Percentiles rank a stretch among this genome's conserved stretches.
These are phyloP conservation scores for Phthorimaea operculella DNA, from an alignment of 1,140 invertebrate genomes.

Conservation along the genomic window DNA sequence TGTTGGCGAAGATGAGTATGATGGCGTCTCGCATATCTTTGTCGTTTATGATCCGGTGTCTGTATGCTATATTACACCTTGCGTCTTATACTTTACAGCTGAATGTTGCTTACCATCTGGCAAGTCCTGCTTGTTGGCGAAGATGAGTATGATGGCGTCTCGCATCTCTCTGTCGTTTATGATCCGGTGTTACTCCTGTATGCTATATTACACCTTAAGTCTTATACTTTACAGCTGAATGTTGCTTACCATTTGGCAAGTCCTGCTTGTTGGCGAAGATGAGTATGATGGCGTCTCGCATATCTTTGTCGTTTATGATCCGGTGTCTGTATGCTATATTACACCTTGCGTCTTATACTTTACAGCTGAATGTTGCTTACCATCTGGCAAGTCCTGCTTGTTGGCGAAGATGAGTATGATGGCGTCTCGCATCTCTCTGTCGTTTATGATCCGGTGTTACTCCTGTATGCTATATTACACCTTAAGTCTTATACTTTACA, in stretches of 20 bases:
- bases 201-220: no score
- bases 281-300: constrained; percentile 99
- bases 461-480: constrained; percentile 62
- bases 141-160: constrained; percentile 99
- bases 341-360: no score
- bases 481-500: no score
- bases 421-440: constrained; percentile 99
- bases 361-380: no score
- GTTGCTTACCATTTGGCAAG: constrained; percentile 94
- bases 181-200: constrained; percentile 92
- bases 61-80: no score
- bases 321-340: no score
- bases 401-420: constrained; percentile 99
- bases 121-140: constrained; percentile 99
- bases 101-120: constrained; percentile 94
- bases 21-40: constrained; percentile 99
- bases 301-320: constrained; percentile 99
- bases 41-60: constrained; percentile 99
- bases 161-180: constrained; percentile 99
- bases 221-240: no score
- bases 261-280: constrained; percentile 99
- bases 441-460: constrained; percentile 98
- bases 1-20: constrained; percentile 99
- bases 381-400: constrained; percentile 99
- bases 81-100: no score